Evolutionary conservation across 92 coral and sea anemone genomes (phyloP).

Genomic region (Umimayanthus chanpuru): DNA sequence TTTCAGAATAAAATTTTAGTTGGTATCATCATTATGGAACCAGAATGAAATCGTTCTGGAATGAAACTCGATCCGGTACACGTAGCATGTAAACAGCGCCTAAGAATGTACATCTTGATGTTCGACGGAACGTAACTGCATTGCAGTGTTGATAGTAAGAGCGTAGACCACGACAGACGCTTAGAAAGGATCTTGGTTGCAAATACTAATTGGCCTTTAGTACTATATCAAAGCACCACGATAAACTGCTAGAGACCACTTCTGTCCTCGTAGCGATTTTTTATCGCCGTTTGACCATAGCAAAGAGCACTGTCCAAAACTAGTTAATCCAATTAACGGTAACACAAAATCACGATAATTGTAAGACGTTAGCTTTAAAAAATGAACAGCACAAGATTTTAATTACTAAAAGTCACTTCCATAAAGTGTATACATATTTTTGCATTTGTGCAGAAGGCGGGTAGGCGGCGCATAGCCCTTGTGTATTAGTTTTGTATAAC

Average conservation of each 20-base stretch:
- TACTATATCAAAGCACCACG: background rate
- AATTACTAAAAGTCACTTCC: constrained; percentile 11
- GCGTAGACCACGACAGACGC: background rate
- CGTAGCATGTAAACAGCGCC: too few species aligned
- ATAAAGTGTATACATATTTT: constrained; percentile 45
- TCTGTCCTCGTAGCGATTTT: background rate
- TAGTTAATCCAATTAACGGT: background rate
- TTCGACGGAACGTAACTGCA: background rate
- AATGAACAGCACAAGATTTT: constrained; percentile 5
- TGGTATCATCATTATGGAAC: too few species aligned
- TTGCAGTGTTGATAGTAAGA: background rate
- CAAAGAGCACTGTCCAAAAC: background rate
- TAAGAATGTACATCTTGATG: too few species aligned
- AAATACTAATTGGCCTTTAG: too few species aligned
- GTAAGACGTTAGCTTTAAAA: constrained; percentile 13
- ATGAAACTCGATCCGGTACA: too few species aligned
- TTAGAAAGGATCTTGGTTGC: background rate
- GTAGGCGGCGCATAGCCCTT: background rate
- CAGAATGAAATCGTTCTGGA: too few species aligned
- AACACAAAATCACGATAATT: background rate
- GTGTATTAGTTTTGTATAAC: constrained; percentile 42
- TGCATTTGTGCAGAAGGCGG: constrained; percentile 21
- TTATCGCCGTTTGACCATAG: background rate
- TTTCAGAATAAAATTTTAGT: too few species aligned
- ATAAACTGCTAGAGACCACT: background rate